A percentile compares a stretch with the other conserved stretches of the same genome.
These are phyloP conservation scores for Corbicula japonica DNA, from an alignment of 2,888 invertebrate genomes.

Conservation along the genomic window DNA sequence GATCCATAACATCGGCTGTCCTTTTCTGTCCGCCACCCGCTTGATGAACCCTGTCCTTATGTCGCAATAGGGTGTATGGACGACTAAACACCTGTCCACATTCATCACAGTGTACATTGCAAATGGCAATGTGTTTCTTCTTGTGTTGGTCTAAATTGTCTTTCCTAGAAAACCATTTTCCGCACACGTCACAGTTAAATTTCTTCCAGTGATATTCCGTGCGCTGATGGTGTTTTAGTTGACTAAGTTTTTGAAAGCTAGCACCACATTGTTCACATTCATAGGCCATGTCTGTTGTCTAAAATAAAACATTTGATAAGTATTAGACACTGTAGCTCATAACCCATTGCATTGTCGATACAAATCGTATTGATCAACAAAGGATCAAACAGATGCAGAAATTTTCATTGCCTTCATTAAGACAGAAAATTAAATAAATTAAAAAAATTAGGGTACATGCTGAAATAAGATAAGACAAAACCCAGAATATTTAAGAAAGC, in stretches of 20 bases:
- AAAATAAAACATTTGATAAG: too few relatives aligned
- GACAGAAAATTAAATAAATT: too few relatives aligned
- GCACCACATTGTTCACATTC: conserved; percentile 24
- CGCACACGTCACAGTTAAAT: conserved; percentile 17
- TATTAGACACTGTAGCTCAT: too few relatives aligned
- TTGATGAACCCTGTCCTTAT: conserved; percentile 5
- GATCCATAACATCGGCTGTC: neutral
- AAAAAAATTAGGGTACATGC: too few relatives aligned
- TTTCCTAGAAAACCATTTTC: conserved; percentile 21
- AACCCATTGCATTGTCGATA: too few relatives aligned
- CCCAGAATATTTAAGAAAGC: too few relatives aligned
- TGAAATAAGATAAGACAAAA: too few relatives aligned
- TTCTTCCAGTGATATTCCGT: conserved; percentile 29
- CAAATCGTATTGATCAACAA: too few relatives aligned
- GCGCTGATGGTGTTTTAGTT: conserved; percentile 11
- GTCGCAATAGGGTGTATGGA: neutral
- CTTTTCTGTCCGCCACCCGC: conserved; percentile 22
- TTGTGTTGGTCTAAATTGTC: conserved; percentile 28
- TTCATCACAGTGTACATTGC: conserved; percentile 23
- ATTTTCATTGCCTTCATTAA: too few relatives aligned
- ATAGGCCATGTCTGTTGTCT: too few relatives aligned
- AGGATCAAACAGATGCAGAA: too few relatives aligned
- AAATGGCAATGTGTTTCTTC: conserved; percentile 11
- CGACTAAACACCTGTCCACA: conserved; percentile 23
- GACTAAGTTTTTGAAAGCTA: conserved; percentile 25